Conservation (phyloP, 2,888 invertebrate species). For the Mimachlamys varia region DNA sequence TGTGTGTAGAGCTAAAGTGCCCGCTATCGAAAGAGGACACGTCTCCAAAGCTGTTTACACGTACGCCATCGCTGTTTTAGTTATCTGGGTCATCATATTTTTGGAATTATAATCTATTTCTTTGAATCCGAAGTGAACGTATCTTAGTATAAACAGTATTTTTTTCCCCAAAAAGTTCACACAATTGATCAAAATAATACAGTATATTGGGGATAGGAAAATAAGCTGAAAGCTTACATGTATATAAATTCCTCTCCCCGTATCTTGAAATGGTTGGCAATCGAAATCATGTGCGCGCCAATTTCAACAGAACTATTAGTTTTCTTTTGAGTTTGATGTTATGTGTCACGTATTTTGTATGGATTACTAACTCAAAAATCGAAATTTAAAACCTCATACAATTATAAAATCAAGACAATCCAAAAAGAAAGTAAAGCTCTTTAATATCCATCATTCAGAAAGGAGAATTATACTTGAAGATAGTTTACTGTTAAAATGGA, state of each 20-base stretch:
- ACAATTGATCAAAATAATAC: too few species aligned
- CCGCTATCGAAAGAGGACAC: background rate
- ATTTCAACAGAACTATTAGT: background rate
- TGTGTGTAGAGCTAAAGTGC: background rate
- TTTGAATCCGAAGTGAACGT: background rate
- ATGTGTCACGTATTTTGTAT: background rate
- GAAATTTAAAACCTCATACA: background rate
- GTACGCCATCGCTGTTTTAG: background rate
- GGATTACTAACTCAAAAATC: too few species aligned
- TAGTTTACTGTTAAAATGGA: too few species aligned
- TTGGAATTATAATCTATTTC: constrained; percentile 11
- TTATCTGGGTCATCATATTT: background rate
- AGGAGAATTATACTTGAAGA: too few species aligned
- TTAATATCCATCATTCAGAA: too few species aligned
- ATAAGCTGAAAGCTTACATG: too few species aligned
- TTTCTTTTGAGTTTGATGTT: background rate
- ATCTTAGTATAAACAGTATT: too few species aligned
- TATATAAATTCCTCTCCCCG: too few species aligned
- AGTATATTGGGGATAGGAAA: too few species aligned
- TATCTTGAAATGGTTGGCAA: background rate
- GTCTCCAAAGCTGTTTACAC: background rate
- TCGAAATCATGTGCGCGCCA: background rate
- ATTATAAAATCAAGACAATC: too few species aligned
- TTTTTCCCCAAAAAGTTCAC: too few species aligned
- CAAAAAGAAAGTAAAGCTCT: too few species aligned